A percentile compares a stretch with the other conserved stretches of the same genome.
phyloP scores from a whole-genome alignment of 2,113 vertebrate species.

The Myanophis thanlyinensis region DNA sequence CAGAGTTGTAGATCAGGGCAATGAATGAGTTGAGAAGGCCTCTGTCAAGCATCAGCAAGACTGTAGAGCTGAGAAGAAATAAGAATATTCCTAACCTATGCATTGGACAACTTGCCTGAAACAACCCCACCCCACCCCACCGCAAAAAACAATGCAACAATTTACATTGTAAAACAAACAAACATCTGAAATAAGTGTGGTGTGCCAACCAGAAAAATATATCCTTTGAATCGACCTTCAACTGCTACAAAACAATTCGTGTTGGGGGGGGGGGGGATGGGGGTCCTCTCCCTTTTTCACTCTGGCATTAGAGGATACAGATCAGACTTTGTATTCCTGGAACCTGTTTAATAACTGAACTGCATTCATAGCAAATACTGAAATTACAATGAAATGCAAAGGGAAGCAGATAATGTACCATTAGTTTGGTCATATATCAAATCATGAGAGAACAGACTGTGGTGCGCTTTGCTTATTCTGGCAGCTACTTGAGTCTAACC shows the following conservation, averaged over 20 bases:
- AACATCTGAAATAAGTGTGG: background rate
- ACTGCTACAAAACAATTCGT: background rate
- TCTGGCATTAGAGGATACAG: background rate
- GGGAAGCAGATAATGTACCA: background rate
- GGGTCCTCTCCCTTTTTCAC: background rate
- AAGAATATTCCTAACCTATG: background rate
- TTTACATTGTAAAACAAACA: background rate
- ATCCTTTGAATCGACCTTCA: background rate
- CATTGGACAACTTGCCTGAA: background rate
- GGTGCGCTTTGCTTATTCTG: background rate
- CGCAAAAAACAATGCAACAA: background rate
- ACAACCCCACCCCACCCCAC: too few relatives aligned
- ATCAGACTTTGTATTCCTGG: background rate
- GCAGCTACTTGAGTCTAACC: background rate
- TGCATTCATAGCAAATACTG: slow-evolving; percentile 1
- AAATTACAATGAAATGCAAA: slow-evolving; percentile 17
- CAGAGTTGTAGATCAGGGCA: background rate
- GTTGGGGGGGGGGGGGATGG: background rate
- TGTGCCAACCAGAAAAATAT: too few relatives aligned
- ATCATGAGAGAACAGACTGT: background rate
- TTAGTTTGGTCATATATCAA: background rate
- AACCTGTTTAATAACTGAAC: background rate
- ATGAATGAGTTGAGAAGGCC: background rate
- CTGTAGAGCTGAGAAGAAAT: background rate
- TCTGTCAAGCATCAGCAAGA: background rate